Base-by-base conservation (phyloP, 2,797 vertebrate species). In the Hephaestus fuliginosus region DNA sequence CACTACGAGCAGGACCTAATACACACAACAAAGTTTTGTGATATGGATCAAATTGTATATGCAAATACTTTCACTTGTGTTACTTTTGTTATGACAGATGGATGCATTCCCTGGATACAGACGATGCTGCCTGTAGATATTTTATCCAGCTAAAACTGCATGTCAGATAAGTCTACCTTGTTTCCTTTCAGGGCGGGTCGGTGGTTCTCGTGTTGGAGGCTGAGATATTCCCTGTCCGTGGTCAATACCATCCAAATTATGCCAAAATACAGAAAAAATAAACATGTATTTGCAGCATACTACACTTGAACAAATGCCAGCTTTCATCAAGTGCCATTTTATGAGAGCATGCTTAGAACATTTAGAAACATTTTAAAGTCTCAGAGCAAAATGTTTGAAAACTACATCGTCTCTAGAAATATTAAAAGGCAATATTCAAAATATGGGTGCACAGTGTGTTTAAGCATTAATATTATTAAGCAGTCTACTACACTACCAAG, bases 151-250 rank as follows among this genome's bases (percentile, higher is more conserved):
- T 60, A 15, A 41, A 65, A 41, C 14, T 39, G 28, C 65, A 18
- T 57, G 46, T 68, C 10, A 20, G 53, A 55, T 25, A 33, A 43
- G 7, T 28, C 12, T 76, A 93, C 92, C 92, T 85, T 44, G 39
- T 77, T 80, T 91, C 67, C 87, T 89, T 46, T 86, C 66, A 39
- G 96, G 95, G 88, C 89, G 92, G 61, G 44, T 90, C 1, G 96
- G 95, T 62, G 93, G 86, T 64, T 78, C 63, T 83, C 74, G 88
- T 62, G 48, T 91, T 3, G 90, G 94, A 77, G 93, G 77, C 48
- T 53, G 66, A 58, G 81, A 74, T 89, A 14, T 25, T 53, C 30
- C 81, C 86, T 91, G 72, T 43, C 64, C 63, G 5, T 63, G 11
- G 36, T 51, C 57, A 71, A 72, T 60, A 41, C 56, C 74, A 55